A percentile compares a stretch with the other conserved stretches of the same genome.
phyloP scores from a whole-genome alignment of 1,140 invertebrate genomes.

The Drosophila lacertosa region DNA sequence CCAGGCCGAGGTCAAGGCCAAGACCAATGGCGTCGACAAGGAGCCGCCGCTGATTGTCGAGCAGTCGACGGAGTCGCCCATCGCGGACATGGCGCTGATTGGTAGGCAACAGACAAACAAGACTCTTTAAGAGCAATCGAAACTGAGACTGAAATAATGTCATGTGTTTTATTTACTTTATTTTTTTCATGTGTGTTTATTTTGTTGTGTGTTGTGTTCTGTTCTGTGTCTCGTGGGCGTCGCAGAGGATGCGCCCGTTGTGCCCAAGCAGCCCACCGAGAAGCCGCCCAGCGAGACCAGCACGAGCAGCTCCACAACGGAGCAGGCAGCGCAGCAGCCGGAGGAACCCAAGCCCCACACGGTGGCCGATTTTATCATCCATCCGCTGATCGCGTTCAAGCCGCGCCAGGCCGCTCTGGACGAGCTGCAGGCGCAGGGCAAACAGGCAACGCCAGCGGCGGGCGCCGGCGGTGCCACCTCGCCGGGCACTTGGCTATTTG shows the following conservation, averaged over 20 bases:
- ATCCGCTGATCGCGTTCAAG: slow-evolving; percentile 79
- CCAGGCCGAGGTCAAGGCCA: slow-evolving; percentile 29
- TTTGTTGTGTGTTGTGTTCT: slow-evolving; percentile 36
- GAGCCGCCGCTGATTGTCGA: slow-evolving; percentile 47
- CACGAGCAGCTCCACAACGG: background rate
- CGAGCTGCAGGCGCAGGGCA: slow-evolving; percentile 60
- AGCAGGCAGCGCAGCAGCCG: background rate
- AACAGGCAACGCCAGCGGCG: slow-evolving; percentile 49
- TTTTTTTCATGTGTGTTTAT: slow-evolving; percentile 44
- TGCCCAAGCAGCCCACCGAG: slow-evolving; percentile 67
- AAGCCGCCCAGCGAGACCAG: slow-evolving; percentile 26
- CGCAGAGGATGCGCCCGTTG: slow-evolving; percentile 42
- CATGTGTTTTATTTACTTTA: slow-evolving; percentile 11
- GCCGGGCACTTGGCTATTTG: slow-evolving; percentile 66
- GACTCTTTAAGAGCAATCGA: background rate
- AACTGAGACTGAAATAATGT: slow-evolving; percentile 20
- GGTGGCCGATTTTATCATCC: slow-evolving; percentile 78
- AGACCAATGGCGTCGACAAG: slow-evolving; percentile 4
- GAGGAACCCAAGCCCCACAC: slow-evolving; percentile 59
- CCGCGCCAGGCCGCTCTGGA: slow-evolving; percentile 56
- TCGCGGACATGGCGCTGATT: slow-evolving; percentile 77
- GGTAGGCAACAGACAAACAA: slow-evolving; percentile 73
- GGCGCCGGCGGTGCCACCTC: slow-evolving; percentile 17
- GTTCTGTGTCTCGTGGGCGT: slow-evolving; percentile 11
- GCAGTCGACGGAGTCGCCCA: slow-evolving; percentile 75